Base-by-base conservation (phyloP, 2,888 invertebrate genomes). In the Anticlea derivata region DNA sequence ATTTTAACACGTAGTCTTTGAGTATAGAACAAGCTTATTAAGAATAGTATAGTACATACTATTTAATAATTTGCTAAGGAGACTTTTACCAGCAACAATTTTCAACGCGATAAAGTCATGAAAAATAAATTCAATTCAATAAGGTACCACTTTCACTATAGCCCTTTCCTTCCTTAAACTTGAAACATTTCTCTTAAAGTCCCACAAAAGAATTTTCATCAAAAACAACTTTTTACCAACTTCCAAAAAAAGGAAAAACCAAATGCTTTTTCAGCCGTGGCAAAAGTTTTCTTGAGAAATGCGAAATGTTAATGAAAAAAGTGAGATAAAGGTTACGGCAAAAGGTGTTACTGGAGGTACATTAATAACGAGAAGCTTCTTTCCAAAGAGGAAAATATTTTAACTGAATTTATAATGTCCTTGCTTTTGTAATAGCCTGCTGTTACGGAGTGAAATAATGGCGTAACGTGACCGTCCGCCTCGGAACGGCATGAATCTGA, bases 251-350 rank as follows among this genome's bases (percentile, higher is more conserved):
- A 43, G 57, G 30, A 53, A 52, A 58, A 58, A 55, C 60, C 54
- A 41, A 63, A 63, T 58, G 59, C 58, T 63, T 57, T 61, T 57
- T 46, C 58, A 57, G 46, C 55, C 63, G 59, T 53, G 46, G 52
- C 40, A 43, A 60, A 63, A 55, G 46, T 59, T 61, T 55, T 50
- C 52, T 49, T 48, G 30, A 49, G 52, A 56, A 59, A 57, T 55
- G 60, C 55, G 58, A 52, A 50, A 61, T 53, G 55, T 55, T 63
- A 63, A 63, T 61, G 61, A 63, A 63, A 61, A 63, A 61, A 60
- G 56, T 59, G 47, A 53, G 61, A 59, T 61, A 61, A 62, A 60
- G 59, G 53, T 63, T 51, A 61, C 41, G 54, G 40, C 26, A 52
- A 61, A 61, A 60, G 61, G 60, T 58, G 61, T 62, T 61, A 55